Evolutionary conservation across 2,113 vertebrate species (phyloP), one percentile per base, ranked within the genome.

Genomic region (Thamnaconus septentrionalis): DNA sequence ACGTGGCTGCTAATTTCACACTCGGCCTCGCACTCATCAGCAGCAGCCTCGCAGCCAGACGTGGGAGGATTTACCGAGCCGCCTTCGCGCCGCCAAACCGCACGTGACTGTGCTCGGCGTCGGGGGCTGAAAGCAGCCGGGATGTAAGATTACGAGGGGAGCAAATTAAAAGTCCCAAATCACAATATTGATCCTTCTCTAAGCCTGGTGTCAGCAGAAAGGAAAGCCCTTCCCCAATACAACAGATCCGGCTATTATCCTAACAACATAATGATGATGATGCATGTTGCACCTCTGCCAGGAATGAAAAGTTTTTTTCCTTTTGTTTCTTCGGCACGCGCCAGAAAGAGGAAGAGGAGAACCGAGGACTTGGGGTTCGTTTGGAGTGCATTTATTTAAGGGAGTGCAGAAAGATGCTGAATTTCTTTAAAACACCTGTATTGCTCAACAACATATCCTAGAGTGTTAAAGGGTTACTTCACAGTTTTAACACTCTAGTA

Each of bases 1-100:
- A 77, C 81, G 57, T 76, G 68, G 78, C 57, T 79, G 69, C 45
- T 71, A 70, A 75, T 79, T 59, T 69, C 56, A 40, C 51, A 65
- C 76, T 80, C 72, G 79, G 18, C 18, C 18, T 31, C 18, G 18
- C 18, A 31, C 18, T 31, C 18, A 31, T 31, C 18, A 31, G 18
- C 18, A 31, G 18, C 18, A 31, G 2, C 18, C 18, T 31, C 18
- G 18, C 18, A 31, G 18, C 18, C 18, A 31, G 18, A 31, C 18
- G 18, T n/a, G n/a, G n/a, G 18, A 74, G 49, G 57, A 76, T 74
- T 64, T 44, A 51, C 18, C 18, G 18, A 31, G 51, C 69, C 60
- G 11, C 47, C 53, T 71, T 70, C 69, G 64, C 61, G 68, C 63
- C 49, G 41, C 51, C 53, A 51, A 63, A 60, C 44, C 4, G 58